Conservation (phyloP, 1,140 invertebrate species). For the Sitophilus oryzae region DNA sequence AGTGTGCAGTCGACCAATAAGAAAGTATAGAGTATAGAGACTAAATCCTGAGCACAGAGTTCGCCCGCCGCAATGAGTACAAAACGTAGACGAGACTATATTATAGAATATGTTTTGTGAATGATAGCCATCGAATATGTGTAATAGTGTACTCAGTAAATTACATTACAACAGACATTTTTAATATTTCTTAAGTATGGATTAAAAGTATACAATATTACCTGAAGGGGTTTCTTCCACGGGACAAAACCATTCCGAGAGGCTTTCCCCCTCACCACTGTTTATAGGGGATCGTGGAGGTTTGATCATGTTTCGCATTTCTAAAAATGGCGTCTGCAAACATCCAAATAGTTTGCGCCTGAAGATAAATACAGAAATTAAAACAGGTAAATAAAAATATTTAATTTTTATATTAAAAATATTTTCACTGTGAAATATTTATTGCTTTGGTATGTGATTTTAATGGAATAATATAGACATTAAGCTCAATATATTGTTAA, state of each 20-base stretch:
- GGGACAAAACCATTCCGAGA: constrained; percentile 43
- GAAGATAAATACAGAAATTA: constrained; percentile 24
- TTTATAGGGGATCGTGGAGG: constrained; percentile 44
- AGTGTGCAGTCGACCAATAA: too few relatives aligned
- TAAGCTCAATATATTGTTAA: too few relatives aligned
- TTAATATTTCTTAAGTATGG: background rate
- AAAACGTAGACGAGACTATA: too few relatives aligned
- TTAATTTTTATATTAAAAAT: background rate
- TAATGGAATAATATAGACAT: too few relatives aligned
- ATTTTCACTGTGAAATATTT: background rate
- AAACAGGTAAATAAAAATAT: background rate
- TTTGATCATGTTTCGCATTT: constrained; percentile 51
- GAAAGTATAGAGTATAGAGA: too few relatives aligned
- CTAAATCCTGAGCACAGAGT: too few relatives aligned
- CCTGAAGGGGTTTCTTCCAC: constrained; percentile 24
- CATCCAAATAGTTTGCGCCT: constrained; percentile 56
- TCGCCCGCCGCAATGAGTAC: too few relatives aligned
- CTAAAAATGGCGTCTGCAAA: constrained; percentile 53
- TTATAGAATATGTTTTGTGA: too few relatives aligned
- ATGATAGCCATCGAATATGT: too few relatives aligned
- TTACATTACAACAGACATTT: too few relatives aligned
- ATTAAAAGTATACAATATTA: background rate
- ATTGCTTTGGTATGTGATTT: too few relatives aligned
- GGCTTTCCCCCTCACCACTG: constrained; percentile 37
- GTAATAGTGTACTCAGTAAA: too few relatives aligned